These are phyloP conservation scores for Acanthiza pusilla DNA, from an alignment of 2,797 vertebrate species.

Conservation along the genomic window DNA sequence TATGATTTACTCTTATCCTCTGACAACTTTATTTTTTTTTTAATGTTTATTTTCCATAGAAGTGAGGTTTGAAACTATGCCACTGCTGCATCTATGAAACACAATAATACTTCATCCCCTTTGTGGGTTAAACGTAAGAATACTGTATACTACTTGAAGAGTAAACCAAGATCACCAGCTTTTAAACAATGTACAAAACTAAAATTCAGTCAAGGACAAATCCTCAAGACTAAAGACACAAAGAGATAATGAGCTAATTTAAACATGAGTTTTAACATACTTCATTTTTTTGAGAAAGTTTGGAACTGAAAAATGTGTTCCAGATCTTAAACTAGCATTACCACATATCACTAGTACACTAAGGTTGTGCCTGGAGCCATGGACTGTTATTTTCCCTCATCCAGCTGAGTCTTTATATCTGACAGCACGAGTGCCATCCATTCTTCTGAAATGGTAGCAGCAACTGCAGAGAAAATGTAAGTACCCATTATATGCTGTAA, in stretches of 20 bases:
- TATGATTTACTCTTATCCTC: background rate
- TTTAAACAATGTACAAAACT: background rate
- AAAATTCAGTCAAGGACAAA: background rate
- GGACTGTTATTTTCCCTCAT: background rate
- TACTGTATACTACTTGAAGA: background rate
- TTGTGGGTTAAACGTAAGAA: background rate
- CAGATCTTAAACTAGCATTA: background rate
- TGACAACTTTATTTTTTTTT: background rate
- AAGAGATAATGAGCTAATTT: background rate
- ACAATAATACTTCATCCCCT: background rate
- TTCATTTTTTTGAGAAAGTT: background rate
- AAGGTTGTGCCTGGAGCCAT: background rate
- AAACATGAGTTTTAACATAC: background rate
- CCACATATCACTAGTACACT: background rate
- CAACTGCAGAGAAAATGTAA: slow-evolving; percentile 40
- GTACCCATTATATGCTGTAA: slow-evolving; percentile 25
- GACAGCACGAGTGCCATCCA: background rate
- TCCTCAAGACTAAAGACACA: background rate
- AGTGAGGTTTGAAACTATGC: background rate
- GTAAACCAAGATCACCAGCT: background rate
- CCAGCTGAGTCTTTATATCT: background rate
- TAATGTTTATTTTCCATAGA: background rate
- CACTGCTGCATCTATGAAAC: background rate
- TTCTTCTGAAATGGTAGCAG: slow-evolving; percentile 43
- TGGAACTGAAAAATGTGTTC: background rate